Conservation (phyloP, 2,888 invertebrate genomes). For the Hirudinaria manillensis region DNA sequence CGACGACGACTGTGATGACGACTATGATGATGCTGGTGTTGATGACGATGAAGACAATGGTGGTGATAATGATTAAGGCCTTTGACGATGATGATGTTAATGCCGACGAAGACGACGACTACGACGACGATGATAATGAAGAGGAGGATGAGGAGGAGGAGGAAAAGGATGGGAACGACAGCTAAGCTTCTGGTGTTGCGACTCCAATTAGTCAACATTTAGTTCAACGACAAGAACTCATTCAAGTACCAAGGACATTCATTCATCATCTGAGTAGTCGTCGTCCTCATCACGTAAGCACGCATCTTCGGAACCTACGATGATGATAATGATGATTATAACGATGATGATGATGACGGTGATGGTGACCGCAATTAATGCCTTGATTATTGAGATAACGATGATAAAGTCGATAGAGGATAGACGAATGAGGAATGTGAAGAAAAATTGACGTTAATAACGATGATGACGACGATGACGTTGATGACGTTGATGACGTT, state of each 20-base stretch:
- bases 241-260: no score
- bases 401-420: constrained; percentile 37
- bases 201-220: constrained; percentile 11
- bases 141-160: background rate
- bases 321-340: background rate
- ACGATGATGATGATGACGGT: background rate
- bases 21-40: constrained; percentile 1
- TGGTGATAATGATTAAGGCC: background rate
- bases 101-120: background rate
- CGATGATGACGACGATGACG: constrained; percentile 39
- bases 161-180: background rate
- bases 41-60: no score
- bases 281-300: background rate
- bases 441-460: background rate
- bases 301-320: no score
- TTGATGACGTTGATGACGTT: background rate
- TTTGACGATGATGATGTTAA: constrained; percentile 15
- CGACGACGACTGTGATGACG: background rate
- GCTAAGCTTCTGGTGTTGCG: background rate
- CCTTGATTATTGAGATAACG: constrained; percentile 27
- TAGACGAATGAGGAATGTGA: background rate
- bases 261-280: constrained; percentile 1
- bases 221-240: background rate
- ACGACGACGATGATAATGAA: no score
- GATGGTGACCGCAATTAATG: background rate